Evolutionary conservation across 2,888 invertebrate species (phyloP).

Genomic region (Escarpia spicata): DNA sequence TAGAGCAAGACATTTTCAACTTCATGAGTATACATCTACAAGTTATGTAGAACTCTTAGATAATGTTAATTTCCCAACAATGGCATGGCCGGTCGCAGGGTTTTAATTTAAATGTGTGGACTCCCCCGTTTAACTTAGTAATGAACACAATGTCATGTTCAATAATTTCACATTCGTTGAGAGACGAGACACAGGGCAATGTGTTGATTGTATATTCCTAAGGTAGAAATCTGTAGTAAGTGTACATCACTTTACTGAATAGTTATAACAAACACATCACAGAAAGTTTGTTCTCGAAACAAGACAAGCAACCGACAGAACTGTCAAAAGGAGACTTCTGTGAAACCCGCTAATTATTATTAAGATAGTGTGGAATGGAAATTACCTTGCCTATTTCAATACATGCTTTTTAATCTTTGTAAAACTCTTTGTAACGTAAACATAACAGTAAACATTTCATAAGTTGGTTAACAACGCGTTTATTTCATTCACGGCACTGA

Average conservation of each 20-base stretch:
- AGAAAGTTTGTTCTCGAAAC: no score
- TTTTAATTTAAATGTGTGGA: background rate
- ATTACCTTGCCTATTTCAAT: no score
- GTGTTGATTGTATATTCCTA: background rate
- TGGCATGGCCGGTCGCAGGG: background rate
- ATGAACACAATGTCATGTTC: background rate
- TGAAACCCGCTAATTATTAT: no score
- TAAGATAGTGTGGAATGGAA: no score
- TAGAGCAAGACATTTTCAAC: background rate
- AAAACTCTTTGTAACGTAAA: background rate
- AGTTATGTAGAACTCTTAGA: background rate
- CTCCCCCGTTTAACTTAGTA: background rate
- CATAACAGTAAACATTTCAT: background rate
- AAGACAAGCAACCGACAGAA: no score
- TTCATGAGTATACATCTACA: background rate
- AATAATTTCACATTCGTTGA: background rate
- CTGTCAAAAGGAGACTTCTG: no score
- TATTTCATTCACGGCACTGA: conserved; percentile 1
- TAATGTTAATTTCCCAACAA: background rate
- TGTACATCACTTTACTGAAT: no score
- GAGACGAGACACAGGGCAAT: background rate
- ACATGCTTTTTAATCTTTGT: no score
- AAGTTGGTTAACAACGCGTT: background rate
- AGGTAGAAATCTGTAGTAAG: no score
- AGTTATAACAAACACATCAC: no score